Conservation (phyloP, 2,888 invertebrate genomes). For the Atrina japonica region DNA sequence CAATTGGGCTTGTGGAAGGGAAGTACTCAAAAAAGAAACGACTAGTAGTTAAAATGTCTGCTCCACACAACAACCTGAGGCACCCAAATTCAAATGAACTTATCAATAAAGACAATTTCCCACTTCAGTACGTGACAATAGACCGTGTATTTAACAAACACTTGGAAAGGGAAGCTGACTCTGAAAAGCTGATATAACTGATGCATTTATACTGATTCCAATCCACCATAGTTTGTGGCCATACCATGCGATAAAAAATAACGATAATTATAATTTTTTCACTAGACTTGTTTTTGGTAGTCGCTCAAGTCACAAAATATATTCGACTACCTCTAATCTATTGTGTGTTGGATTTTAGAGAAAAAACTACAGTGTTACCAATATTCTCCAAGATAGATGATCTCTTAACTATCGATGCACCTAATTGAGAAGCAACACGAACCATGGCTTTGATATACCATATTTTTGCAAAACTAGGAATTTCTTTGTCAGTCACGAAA, state of each 20-base stretch:
- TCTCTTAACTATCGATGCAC: conserved; percentile 31
- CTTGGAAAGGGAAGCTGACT: conserved; percentile 26
- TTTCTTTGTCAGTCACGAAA: conserved; percentile 44
- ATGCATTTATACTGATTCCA: conserved; percentile 47
- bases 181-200: conserved; percentile 48
- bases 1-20: conserved; percentile 28
- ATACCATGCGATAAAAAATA: conserved; percentile 42
- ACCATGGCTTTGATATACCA: conserved; percentile 22
- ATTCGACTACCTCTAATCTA: conserved; percentile 28
- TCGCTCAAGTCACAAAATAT: conserved; percentile 25
- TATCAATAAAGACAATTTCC: conserved; percentile 27
- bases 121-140: conserved; percentile 29
- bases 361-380: conserved; percentile 8
- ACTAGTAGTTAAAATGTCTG: conserved; percentile 49
- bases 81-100: conserved; percentile 22
- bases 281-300: conserved; percentile 36
- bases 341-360: conserved; percentile 35
- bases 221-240: conserved; percentile 36
- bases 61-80: conserved; percentile 45
- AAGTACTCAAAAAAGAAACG: conserved; percentile 41
- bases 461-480: conserved; percentile 28
- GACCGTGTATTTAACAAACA: conserved; percentile 31
- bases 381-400: conserved; percentile 37
- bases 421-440: conserved; percentile 7
- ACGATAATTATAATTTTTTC: conserved; percentile 39